These are phyloP conservation scores for Habroteleia sp. DNA, from an alignment of 2,888 invertebrate genomes.

Conservation along the genomic window DNA sequence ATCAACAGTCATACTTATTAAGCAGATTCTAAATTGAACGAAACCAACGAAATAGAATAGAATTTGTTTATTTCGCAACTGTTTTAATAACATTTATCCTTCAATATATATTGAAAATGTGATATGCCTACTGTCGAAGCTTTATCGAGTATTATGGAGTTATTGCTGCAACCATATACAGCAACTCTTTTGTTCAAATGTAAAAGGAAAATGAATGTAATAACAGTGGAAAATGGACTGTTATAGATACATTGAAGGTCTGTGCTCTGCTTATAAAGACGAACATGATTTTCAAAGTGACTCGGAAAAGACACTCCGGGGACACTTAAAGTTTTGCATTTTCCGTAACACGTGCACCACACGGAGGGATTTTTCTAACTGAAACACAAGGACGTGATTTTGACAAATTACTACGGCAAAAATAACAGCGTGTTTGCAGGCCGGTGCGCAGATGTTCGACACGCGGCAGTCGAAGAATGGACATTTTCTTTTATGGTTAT, in stretches of 20 bases:
- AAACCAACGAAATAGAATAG: too few species aligned
- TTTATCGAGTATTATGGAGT: not conserved
- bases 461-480: slow-evolving; percentile 39
- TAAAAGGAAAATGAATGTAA: slow-evolving; percentile 11
- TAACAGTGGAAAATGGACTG: slow-evolving; percentile 25
- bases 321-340: slow-evolving; percentile 45
- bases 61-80: too few species aligned
- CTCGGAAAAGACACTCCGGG: slow-evolving; percentile 35
- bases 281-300: not conserved
- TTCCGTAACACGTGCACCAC: slow-evolving; percentile 27
- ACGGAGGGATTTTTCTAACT: slow-evolving; percentile 15
- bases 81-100: too few species aligned
- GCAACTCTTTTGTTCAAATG: not conserved
- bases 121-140: not conserved
- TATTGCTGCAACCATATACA: not conserved
- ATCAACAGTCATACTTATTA: too few species aligned
- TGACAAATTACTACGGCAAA: slow-evolving; percentile 48
- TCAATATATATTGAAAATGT: too few species aligned
- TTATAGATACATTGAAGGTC: not conserved
- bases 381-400: slow-evolving; percentile 25
- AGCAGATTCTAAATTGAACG: too few species aligned
- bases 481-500: slow-evolving; percentile 56
- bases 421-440: slow-evolving; percentile 32
- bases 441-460: slow-evolving; percentile 49
- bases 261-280: not conserved